phyloP scores from a whole-genome alignment of 2,797 vertebrate genomes.

The Cyclopterus lumpus region DNA sequence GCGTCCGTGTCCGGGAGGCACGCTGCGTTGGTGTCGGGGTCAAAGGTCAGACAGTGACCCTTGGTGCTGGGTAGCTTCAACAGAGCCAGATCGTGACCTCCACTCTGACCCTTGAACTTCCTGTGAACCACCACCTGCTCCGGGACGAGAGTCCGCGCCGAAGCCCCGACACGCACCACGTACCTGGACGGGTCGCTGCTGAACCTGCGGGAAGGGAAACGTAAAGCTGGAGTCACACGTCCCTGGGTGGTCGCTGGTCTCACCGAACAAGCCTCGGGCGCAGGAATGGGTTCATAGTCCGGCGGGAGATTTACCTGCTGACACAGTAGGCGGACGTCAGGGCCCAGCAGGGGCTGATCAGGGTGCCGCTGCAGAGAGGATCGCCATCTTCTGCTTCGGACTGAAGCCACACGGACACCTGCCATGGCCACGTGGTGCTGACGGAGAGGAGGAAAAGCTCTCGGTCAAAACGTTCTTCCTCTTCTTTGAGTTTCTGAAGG shows the following conservation, averaged over 20 bases:
- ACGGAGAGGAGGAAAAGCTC: neutral
- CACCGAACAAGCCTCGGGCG: neutral
- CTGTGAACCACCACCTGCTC: conserved; percentile 88
- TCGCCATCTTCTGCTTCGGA: conserved; percentile 81
- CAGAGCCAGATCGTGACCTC: conserved; percentile 91
- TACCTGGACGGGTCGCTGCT: conserved; percentile 85
- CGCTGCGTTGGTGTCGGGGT: conserved; percentile 85
- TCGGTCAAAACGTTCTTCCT: neutral
- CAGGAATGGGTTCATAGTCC: neutral
- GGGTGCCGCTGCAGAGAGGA: conserved; percentile 89
- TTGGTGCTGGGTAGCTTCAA: conserved; percentile 86
- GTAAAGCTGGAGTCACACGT: neutral
- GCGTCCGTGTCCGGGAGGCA: conserved; percentile 84
- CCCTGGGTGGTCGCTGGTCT: neutral
- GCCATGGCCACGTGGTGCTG: conserved; percentile 93
- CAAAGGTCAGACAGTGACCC: conserved; percentile 89
- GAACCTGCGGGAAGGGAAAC: conserved; percentile 78
- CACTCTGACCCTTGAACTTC: conserved; percentile 89
- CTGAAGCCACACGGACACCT: conserved; percentile 89
- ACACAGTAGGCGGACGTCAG: conserved; percentile 92
- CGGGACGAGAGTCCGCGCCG: conserved; percentile 83
- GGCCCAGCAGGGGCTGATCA: conserved; percentile 92
- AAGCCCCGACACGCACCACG: conserved; percentile 86
- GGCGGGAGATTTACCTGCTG: conserved; percentile 83
- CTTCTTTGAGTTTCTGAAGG: neutral